Percentiles rank a stretch among this genome's conserved stretches.
Evolutionary conservation across 2,888 invertebrate genomes (phyloP).

Genomic region (Trachelus stipa): DNA sequence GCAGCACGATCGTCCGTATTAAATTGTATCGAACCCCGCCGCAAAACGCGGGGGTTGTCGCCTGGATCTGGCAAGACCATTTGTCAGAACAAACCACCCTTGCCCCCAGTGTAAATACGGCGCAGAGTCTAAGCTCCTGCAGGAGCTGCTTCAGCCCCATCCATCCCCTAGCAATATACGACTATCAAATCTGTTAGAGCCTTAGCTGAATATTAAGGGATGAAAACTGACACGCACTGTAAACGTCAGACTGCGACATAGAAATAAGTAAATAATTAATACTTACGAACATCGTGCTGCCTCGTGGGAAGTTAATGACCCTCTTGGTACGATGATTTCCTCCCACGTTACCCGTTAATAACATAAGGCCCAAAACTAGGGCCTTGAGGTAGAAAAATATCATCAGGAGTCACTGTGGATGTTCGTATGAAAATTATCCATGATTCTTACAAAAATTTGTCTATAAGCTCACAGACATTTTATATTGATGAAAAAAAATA

Average conservation of each 20-base stretch:
- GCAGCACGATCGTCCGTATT: conserved; percentile 35
- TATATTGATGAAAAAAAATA: too few relatives aligned
- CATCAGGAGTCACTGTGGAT: background rate
- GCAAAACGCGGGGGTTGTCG: conserved; percentile 30
- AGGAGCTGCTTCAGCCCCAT: conserved; percentile 9
- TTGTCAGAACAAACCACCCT: conserved; percentile 41
- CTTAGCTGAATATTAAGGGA: conserved; percentile 38
- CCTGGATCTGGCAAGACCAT: conserved; percentile 57
- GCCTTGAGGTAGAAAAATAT: background rate
- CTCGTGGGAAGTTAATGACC: conserved; percentile 55
- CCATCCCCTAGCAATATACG: conserved; percentile 27
- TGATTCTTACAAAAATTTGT: background rate
- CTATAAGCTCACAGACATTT: too few relatives aligned
- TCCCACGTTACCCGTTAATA: background rate
- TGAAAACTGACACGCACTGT: conserved; percentile 25
- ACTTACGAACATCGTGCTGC: conserved; percentile 63
- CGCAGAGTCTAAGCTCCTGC: background rate
- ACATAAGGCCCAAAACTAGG: background rate
- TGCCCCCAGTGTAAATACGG: background rate
- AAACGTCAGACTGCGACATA: background rate
- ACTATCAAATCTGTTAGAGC: conserved; percentile 16
- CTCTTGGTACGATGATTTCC: conserved; percentile 40
- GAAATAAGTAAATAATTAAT: conserved; percentile 16
- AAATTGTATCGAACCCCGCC: conserved; percentile 37
- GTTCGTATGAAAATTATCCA: background rate